Base-by-base conservation (phyloP, 1,140 invertebrate species). In the Antheraea mylitta region DNA sequence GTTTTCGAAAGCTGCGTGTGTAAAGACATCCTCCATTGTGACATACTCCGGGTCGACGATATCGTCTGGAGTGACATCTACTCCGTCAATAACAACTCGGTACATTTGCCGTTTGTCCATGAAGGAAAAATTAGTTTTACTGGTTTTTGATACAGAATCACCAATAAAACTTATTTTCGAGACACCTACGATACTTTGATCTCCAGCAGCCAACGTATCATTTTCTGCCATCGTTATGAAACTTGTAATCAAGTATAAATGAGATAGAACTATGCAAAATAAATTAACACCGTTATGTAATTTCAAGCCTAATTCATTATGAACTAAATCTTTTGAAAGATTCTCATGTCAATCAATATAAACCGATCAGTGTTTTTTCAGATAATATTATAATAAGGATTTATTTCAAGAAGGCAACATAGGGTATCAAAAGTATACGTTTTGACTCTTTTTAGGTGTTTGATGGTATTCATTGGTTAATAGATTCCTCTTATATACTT, bases 1-100 rank as follows among this genome's bases (percentile, higher is more conserved):
- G n/a, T n/a, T 81, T 69, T 83, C 86, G 64, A 89, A 89, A 0
- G 85, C 87, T 7, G 86, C 88, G 22, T 90, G 89, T 11, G 78
- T 72, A 67, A 79, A 81, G 9, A 68, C 74, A 9, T 88, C 86
- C 16, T 80, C 77, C 80, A 88, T 84, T 7, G 79, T 82, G 6
- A 84, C 71, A 67, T 77, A 90, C 13, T 81, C 67, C 7, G 74
- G 59, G 36, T 88, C 84, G 0, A 80, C 67, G 58, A 90, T 82
- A 61, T 86, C 76, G 7, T 85, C 81, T 1, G 88, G 88, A 0
- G 86, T 90, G 8, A 71, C 72, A 53, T 70, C 85, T 9, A 73
- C 60, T 36, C 67, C 79, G 18, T 82, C 75, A 6, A 73, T 65
- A 9, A 87, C 72, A 9, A 89, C 79, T 3, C 73, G 74, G 66